Conservation (phyloP, 2,113 vertebrate species). For the Corvus hawaiiensis region DNA sequence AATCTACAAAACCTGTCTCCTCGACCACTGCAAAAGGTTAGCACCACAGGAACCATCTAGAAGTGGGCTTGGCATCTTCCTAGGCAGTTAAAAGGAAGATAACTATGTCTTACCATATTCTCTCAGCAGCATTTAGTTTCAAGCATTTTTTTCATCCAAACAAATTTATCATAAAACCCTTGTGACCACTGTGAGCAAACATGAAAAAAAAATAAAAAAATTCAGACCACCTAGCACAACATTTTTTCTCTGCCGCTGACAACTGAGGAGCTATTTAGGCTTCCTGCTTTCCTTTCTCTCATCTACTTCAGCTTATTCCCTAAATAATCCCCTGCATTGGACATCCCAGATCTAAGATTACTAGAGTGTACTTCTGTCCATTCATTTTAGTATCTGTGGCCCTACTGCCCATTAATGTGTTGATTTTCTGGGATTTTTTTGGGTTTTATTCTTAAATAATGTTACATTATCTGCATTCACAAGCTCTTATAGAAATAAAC, state of each 20-base stretch:
- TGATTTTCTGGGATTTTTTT: not conserved
- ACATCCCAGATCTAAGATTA: not conserved
- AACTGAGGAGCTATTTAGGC: not conserved
- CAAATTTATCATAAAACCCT: not conserved
- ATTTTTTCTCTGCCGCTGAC: not conserved
- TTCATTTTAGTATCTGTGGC: not conserved
- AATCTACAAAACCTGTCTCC: not conserved
- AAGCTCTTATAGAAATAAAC: not conserved
- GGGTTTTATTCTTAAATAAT: not conserved
- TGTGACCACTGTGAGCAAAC: not conserved
- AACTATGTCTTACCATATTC: not conserved
- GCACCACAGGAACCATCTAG: not conserved
- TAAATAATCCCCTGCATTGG: not conserved
- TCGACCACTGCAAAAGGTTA: fast-evolving
- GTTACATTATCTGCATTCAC: not conserved
- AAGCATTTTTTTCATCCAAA: not conserved
- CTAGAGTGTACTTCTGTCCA: not conserved
- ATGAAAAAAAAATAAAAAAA: not conserved
- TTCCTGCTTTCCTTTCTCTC: not conserved
- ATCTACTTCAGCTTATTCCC: not conserved
- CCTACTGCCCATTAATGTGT: not conserved
- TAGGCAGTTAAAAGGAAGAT: not conserved
- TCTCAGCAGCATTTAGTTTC: not conserved
- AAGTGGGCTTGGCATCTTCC: not conserved
- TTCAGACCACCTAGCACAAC: not conserved